A percentile compares a stretch with the other conserved stretches of the same genome.
phyloP scores from a whole-genome alignment of 2,797 vertebrate species.

The Leuciscus waleckii region DNA sequence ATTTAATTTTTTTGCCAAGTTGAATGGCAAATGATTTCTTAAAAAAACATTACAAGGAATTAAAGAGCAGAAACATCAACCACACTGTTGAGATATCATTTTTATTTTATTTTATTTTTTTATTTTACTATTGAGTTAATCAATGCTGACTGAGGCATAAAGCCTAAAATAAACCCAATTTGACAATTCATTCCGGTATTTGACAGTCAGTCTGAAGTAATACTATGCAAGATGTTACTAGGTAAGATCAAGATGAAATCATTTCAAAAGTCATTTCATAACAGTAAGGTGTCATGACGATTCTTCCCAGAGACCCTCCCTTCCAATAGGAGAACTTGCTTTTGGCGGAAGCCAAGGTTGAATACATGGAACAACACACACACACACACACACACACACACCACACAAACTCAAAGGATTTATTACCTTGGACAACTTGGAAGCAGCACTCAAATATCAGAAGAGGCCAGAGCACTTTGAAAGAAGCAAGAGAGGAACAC shows the following conservation, averaged over 20 bases:
- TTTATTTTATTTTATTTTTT: background rate
- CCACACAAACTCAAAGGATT: slow-evolving; percentile 72
- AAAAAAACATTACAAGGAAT: slow-evolving; percentile 1
- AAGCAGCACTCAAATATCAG: slow-evolving; percentile 70
- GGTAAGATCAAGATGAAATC: slow-evolving; percentile 10
- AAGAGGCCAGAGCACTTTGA: slow-evolving; percentile 70
- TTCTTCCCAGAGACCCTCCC: slow-evolving; percentile 38
- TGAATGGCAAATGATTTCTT: background rate
- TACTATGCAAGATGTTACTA: background rate
- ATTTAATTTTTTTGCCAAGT: background rate
- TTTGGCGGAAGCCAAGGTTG: slow-evolving; percentile 70
- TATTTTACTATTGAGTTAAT: background rate
- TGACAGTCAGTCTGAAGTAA: background rate
- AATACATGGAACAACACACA: slow-evolving; percentile 65
- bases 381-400: slow-evolving; percentile 53
- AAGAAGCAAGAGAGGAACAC: slow-evolving; percentile 68
- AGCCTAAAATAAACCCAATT: background rate
- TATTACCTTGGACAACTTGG: slow-evolving; percentile 76
- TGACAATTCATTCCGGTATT: background rate
- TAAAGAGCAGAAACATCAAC: background rate
- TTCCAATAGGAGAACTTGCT: slow-evolving; percentile 71
- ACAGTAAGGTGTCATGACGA: slow-evolving; percentile 47
- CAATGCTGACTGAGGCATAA: background rate
- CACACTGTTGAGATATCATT: background rate
- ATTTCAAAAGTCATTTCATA: slow-evolving; percentile 40